Percentiles rank a stretch among this genome's conserved stretches.
phyloP scores from a whole-genome alignment of 2,888 invertebrate species.

The Mystacides longicornis region DNA sequence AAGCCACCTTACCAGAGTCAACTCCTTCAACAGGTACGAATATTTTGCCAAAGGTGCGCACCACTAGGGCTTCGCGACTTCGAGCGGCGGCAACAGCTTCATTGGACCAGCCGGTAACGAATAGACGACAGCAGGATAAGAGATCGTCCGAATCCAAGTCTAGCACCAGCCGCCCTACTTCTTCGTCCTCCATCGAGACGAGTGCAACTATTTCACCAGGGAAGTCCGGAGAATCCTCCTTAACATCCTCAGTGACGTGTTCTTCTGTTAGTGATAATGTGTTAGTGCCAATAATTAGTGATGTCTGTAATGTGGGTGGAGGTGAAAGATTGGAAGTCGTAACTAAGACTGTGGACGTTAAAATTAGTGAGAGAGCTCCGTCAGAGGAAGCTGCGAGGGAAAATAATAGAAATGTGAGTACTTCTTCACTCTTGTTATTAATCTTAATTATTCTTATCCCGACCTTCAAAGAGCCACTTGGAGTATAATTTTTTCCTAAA shows the following conservation, averaged over 20 bases:
- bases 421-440: neutral
- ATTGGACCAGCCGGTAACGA: neutral
- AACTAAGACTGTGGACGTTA: neutral
- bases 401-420: neutral
- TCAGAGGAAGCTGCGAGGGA: neutral
- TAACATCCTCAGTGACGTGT: neutral
- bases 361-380: neutral
- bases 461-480: no score
- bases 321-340: neutral
- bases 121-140: constrained; percentile 2
- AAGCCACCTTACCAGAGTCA: neutral
- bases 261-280: neutral
- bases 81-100: constrained; percentile 46
- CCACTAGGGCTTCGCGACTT: constrained; percentile 64
- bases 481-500: no score
- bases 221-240: neutral
- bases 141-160: neutral
- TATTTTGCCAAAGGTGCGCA: constrained; percentile 57
- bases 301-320: neutral
- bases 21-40: neutral
- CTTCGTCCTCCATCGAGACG: neutral
- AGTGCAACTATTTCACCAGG: neutral
- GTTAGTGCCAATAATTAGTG: neutral
- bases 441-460: neutral
- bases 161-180: neutral